phyloP scores from a whole-genome alignment of 2,888 invertebrate species.

The Strigamia transsilvanica region DNA sequence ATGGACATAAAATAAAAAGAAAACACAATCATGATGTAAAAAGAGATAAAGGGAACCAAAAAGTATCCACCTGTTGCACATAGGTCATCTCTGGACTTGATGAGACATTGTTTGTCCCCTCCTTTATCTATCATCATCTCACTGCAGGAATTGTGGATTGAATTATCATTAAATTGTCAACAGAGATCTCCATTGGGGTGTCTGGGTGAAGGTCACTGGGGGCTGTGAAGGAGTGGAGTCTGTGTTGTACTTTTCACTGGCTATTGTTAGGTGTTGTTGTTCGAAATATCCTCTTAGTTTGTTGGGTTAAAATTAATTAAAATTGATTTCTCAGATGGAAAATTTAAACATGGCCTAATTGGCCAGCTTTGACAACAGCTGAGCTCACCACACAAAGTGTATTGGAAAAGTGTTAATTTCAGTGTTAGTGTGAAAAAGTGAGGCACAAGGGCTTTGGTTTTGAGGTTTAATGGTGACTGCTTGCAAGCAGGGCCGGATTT shows the following conservation, averaged over 20 bases:
- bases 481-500: too few species aligned
- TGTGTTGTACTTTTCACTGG: background rate
- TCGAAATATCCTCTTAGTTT: too few species aligned
- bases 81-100: background rate
- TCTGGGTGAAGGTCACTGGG: background rate
- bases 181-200: background rate
- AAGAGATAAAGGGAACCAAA: background rate
- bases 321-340: background rate
- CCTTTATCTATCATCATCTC: background rate
- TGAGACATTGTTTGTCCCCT: background rate
- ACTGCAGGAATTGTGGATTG: background rate
- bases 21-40: background rate
- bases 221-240: background rate
- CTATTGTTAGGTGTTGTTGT: background rate
- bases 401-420: too few species aligned
- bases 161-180: background rate
- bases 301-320: background rate
- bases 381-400: background rate
- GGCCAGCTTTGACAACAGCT: background rate
- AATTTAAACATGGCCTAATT: background rate
- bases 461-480: background rate
- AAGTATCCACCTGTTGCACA: background rate
- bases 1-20: background rate
- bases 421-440: too few species aligned
- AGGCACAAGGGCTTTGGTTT: background rate